These are phyloP conservation scores for Cyphomyrus plagiostoma DNA, from an alignment of 2,113 vertebrate species.

Conservation along the genomic window DNA sequence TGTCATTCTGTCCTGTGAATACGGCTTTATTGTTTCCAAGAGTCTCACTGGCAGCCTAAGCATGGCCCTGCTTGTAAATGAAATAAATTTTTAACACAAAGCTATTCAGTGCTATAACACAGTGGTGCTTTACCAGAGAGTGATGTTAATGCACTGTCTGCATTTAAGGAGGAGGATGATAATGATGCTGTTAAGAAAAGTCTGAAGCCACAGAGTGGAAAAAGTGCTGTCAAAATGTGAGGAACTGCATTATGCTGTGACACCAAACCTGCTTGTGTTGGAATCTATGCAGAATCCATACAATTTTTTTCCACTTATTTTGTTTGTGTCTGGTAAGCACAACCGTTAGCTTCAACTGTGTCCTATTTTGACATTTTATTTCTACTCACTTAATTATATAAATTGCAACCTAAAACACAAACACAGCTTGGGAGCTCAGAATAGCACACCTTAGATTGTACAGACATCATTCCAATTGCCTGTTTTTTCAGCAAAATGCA, in stretches of 20 bases:
- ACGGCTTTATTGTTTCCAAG: not conserved
- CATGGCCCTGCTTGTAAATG: not conserved
- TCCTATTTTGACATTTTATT: not conserved
- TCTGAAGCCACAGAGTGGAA: not conserved
- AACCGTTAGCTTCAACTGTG: not conserved
- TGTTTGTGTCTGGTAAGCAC: not conserved
- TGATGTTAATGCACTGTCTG: not conserved
- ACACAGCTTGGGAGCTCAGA: not conserved
- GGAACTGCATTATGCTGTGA: not conserved
- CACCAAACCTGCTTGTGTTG: not conserved
- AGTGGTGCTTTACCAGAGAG: not conserved
- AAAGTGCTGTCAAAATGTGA: not conserved
- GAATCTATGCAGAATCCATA: constrained; percentile 1
- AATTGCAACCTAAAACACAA: not conserved
- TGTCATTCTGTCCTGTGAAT: not conserved
- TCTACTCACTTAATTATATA: not conserved
- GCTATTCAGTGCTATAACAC: not conserved
- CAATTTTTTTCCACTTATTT: not conserved
- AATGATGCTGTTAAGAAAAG: not conserved
- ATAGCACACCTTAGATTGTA: not conserved
- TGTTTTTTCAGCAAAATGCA: not conserved
- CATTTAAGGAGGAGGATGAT: not conserved
- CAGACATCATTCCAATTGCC: not conserved
- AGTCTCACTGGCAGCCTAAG: not conserved
- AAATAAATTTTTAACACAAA: not conserved